These are phyloP conservation scores for Eilema griseolum DNA, from an alignment of 2,888 invertebrate genomes.

Conservation along the genomic window DNA sequence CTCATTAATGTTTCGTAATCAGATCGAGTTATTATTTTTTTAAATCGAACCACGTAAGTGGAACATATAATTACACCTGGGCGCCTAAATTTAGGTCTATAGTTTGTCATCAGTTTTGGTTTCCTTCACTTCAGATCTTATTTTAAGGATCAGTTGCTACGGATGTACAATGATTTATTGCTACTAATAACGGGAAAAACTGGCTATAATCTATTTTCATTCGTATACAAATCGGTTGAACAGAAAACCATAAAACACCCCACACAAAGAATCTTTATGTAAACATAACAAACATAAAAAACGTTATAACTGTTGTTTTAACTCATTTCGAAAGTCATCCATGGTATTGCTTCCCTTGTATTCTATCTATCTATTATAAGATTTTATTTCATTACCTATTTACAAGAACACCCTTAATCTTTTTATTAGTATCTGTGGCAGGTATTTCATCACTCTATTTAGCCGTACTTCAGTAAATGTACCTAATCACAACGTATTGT, in stretches of 20 bases:
- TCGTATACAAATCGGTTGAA: conserved; percentile 86
- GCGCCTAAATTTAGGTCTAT: not conserved
- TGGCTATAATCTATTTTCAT: conserved; percentile 86
- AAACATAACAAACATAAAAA: conserved; percentile 84
- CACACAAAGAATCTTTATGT: conserved; percentile 86
- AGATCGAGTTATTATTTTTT: not conserved
- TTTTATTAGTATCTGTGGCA: too few relatives aligned
- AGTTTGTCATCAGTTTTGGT: conserved; percentile 39
- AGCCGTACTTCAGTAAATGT: too few relatives aligned
- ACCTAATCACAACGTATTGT: not conserved
- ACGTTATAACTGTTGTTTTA: conserved; percentile 85
- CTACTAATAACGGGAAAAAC: conserved; percentile 86
- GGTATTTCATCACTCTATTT: not conserved
- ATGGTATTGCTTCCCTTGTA: conserved; percentile 69
- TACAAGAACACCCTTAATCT: conserved; percentile 12
- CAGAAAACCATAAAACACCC: conserved; percentile 86
- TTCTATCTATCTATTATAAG: conserved; percentile 66
- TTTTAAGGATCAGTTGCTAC: conserved; percentile 77
- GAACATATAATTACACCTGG: not conserved
- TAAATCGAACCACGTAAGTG: not conserved
- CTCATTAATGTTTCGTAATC: conserved; percentile 63
- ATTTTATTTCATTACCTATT: conserved; percentile 53
- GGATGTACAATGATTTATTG: conserved; percentile 84
- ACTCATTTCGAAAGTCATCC: conserved; percentile 84
- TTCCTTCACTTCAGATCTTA: conserved; percentile 73